phyloP scores from a whole-genome alignment of 2,888 invertebrate species.

The Pterobdella sp. region DNA sequence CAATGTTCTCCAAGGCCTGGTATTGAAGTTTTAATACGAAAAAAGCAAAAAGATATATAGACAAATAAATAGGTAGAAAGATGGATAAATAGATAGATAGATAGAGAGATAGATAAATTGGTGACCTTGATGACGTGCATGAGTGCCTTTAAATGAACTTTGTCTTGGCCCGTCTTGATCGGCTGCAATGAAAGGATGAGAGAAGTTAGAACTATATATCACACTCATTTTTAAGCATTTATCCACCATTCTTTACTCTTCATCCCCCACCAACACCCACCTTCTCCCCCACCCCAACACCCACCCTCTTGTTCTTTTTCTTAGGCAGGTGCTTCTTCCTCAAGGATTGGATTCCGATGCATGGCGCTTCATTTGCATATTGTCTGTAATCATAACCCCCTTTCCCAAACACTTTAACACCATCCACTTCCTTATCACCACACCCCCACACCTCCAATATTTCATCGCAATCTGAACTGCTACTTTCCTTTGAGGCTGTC shows the following conservation, averaged over 20 bases:
- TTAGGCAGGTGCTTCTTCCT: conserved; percentile 10
- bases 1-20: background rate
- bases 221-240: background rate
- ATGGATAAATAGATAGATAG: too few relatives aligned
- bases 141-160: background rate
- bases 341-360: conserved; percentile 9
- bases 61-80: too few relatives aligned
- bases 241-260: background rate
- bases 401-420: background rate
- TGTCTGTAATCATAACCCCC: background rate
- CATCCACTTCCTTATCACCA: background rate
- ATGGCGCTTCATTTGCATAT: background rate
- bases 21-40: too few relatives aligned
- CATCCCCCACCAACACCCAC: background rate
- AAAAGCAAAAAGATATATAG: too few relatives aligned
- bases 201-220: too few relatives aligned
- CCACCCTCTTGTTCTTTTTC: conserved; percentile 13
- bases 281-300: background rate
- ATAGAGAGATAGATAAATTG: too few relatives aligned
- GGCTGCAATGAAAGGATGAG: too few relatives aligned
- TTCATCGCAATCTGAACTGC: conserved; percentile 11
- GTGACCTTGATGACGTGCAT: background rate
- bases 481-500: conserved; percentile 1
- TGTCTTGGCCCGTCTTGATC: background rate
- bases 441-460: background rate